Base-by-base conservation (phyloP, 2,888 invertebrate species). In the Hirtodrosophila histrioides region DNA sequence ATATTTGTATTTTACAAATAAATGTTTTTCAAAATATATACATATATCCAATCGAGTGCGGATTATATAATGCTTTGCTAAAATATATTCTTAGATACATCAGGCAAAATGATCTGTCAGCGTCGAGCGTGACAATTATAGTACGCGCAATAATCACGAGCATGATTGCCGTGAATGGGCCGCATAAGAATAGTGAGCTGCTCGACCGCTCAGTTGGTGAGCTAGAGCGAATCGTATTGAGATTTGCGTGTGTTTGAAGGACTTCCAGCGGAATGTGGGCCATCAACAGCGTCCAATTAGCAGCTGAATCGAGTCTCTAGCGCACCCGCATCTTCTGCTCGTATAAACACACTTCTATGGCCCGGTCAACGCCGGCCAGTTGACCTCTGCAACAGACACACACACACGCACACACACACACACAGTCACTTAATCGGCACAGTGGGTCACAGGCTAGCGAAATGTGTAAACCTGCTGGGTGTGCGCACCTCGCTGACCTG, bases 271-370 rank as follows among this genome's bases (percentile, higher is more conserved):
- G 6, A 66, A 74, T 58, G 77, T 74, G 77, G 73, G 77, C 73
- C 73, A 73, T 24, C 61, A 56, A 56, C 51, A 33, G 55, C 27
- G 35, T 50, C 75, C 66, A 75, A 73, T 73, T 73, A 66, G 61
- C 76, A 54, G 46, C 46, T 54, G 53, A 64, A 65, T 65, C 12
- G 35, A 54, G 43, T 40, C 51, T 35, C 11, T 45, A 27, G 46
- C 43, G 60, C 82, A 60, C 81, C 81, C 84, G 78, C 86, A 84
- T 60, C 58, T 62, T 31, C 3, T 61, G 87, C 6, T 27, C 6
- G 27, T 27, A 27, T 27, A 6, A 5, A 27, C 17, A 17, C 81
- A 83, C 83, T 77, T 86, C 79, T 70, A 69, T 69, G 69, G 73
- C 40, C 51, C 53, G 53, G 33, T 41, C 53, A 58, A 45, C 68